Evolutionary conservation across 1,140 invertebrate genomes (phyloP), one percentile per base, ranked within the genome.

Genomic region (Rhopalosiphum padi): DNA sequence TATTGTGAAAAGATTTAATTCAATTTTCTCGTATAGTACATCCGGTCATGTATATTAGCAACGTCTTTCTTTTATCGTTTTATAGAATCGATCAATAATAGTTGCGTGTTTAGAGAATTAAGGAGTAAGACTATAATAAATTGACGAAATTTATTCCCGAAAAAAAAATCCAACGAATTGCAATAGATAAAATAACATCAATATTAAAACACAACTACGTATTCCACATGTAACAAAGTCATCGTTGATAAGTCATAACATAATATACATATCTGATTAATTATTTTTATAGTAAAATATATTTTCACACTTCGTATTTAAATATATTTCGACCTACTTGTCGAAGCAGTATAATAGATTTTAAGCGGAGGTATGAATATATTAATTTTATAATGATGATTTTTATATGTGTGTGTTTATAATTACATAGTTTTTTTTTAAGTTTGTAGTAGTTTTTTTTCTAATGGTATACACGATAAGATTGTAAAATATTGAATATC

Each of bases 1-100:
- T 41, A 37, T 89, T 55, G 48, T 89, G 88, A 55, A 37, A 55
- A n/a, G 88, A 55, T 89, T 89, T 89, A 89, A 89, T 89, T 55
- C 88, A 89, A 89, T 89, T 89, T 89, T 51, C 48, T 23, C 48
- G 48, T 89, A 53, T 51, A 53, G 46, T 51, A 35, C 35, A n/a
- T 89, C 88, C 21, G 35, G 2, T 8, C 51, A 37, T 55, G 48
- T 89, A 55, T 89, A 89, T 55, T 55, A 89, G 35, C 88, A 55
- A 25, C 22, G 51, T 89, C n/a, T 53, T 55, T 89, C 48, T 25
- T 89, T 89, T 55, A 89, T 89, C 88, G 35, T 53, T 88, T 55
- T 55, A 89, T 41, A 35, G 53, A 55, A 55, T 18, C 88, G 22
- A 89, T 89, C 88, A 89, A 89, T 89, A 37, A 89, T 15, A 37